Conservation (phyloP, 2,113 vertebrate genomes). For the Lasiurus cinereus region DNA sequence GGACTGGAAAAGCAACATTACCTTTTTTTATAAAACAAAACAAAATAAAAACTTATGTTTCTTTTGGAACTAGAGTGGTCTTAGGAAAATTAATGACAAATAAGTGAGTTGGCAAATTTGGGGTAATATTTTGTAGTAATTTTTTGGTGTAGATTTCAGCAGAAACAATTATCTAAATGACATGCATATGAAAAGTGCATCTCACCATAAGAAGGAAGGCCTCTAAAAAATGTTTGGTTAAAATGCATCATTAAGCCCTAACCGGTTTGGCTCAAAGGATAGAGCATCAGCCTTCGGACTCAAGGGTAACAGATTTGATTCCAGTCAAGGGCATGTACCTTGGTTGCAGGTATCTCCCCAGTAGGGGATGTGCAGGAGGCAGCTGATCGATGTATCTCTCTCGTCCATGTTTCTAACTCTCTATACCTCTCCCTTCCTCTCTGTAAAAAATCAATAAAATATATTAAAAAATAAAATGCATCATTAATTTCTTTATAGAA, state of each 20-base stretch:
- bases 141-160: background rate
- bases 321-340: no score
- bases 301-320: no score
- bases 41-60: background rate
- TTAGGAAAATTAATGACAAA: constrained; percentile 29
- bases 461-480: background rate
- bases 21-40: background rate
- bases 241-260: background rate
- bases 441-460: no score
- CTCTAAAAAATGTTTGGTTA: constrained; percentile 44
- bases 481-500: constrained; percentile 40
- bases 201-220: constrained; percentile 5
- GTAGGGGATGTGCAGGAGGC: no score
- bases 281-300: no score
- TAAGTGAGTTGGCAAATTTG: background rate
- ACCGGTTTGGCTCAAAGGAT: no score
- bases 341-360: no score
- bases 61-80: background rate
- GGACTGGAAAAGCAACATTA: constrained; percentile 34
- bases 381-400: no score
- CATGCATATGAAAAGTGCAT: background rate
- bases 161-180: constrained; percentile 10
- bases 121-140: background rate
- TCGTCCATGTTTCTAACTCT: no score
- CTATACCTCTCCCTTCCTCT: no score